These are phyloP conservation scores for Psilopogon haemacephalus DNA, from an alignment of 2,113 vertebrate species.

Conservation along the genomic window DNA sequence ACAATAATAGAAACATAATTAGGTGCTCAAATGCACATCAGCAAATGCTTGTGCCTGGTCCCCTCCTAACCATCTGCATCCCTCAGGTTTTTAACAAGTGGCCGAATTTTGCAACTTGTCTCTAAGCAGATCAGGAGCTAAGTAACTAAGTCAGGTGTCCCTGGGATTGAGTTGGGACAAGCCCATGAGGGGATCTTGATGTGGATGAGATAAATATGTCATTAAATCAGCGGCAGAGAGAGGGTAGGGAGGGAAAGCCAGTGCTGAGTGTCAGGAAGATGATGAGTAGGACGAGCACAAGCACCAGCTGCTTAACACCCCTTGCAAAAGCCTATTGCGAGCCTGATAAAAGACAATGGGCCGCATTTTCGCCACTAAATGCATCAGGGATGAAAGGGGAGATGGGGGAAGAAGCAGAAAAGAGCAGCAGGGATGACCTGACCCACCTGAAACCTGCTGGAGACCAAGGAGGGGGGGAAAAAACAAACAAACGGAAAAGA, in stretches of 20 bases:
- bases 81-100: background rate
- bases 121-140: background rate
- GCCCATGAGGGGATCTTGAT: background rate
- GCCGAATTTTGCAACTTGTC: background rate
- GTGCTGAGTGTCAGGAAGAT: background rate
- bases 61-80: background rate
- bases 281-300: background rate
- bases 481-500: background rate
- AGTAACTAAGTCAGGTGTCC: background rate
- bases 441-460: background rate
- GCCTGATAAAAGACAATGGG: constrained; percentile 51
- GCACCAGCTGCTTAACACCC: background rate
- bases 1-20: background rate
- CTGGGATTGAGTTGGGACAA: constrained; percentile 37
- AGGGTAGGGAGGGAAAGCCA: background rate
- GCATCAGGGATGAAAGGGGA: constrained; percentile 42
- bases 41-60: background rate
- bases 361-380: background rate
- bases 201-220: constrained; percentile 21
- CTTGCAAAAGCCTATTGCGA: background rate
- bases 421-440: background rate
- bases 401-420: background rate
- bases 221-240: background rate
- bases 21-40: background rate
- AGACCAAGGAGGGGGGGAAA: background rate